Base-by-base conservation (phyloP, 2,888 invertebrate genomes). In the Mesorhabditis spiculigera region DNA sequence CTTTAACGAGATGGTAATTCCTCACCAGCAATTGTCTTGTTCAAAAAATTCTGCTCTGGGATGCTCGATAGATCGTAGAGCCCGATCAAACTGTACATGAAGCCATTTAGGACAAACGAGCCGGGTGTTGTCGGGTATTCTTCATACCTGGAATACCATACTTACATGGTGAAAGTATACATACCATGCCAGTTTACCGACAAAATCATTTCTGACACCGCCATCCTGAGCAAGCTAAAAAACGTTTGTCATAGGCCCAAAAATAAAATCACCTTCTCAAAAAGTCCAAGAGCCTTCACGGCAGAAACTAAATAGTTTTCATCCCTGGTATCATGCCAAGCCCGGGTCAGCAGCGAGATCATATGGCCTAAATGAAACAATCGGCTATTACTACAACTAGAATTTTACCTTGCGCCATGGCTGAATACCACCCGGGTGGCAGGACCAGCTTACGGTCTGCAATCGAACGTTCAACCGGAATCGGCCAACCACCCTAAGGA, bases 51-150 rank as follows among this genome's bases (percentile, higher is more conserved):
- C 65, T 4, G 28, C 63, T 61, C 43, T 13, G 43, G 43, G 45
- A 80, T 5, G 0, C 61, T 16, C 4, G 73, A 91, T n/a, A 97
- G 89, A 89, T 98, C 98, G 87, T 95, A 96, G 10, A 98, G 90
- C 1, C 97, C 97, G 71, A 98, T 90, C 5, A 98, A 89, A 0
- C 97, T 93, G 88, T 96, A 98, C 83, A 98, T 94, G 88, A 98
- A 98, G 63, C 98, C 98, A 88, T 98, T 98, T 43, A 98, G 90
- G 10, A 98, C 96, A 88, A 94, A 96, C 0, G 93, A 91, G 4
- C 94, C 90, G 0, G 97, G 97, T 69, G 91, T 91, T 0, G 97
- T 97, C 0, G 98, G 98, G 87, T 98, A 98, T 87, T 98, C 98
- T 86, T 98, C 97, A 86, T 95, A 97, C 96, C 96, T 97, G 69